A percentile compares a stretch with the other conserved stretches of the same genome.
Conservation (phyloP, 1,140 invertebrate species). For the Aradophagus sp. region DNA sequence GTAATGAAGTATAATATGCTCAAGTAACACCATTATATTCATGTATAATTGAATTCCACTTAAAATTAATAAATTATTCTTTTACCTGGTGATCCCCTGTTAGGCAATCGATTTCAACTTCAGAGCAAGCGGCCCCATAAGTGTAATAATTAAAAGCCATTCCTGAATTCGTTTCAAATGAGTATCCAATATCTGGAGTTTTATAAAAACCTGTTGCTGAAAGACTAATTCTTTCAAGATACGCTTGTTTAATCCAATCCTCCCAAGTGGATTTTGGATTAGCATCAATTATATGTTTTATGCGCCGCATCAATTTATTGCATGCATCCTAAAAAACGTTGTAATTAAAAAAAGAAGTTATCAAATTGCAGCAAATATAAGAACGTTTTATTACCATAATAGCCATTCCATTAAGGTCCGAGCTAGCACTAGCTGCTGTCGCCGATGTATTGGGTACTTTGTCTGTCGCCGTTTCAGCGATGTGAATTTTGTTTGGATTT, state of each 20-base stretch:
- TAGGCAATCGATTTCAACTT: constrained; percentile 91
- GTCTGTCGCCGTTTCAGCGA: constrained; percentile 91
- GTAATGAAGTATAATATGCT: neutral
- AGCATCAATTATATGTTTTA: constrained; percentile 84
- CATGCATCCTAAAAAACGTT: constrained; percentile 95
- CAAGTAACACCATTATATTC: neutral
- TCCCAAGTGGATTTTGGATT: constrained; percentile 90
- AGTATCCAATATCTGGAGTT: constrained; percentile 86
- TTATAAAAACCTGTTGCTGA: constrained; percentile 91
- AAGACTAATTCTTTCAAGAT: constrained; percentile 85
- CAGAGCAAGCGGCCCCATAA: constrained; percentile 85
- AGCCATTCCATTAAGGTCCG: constrained; percentile 97
- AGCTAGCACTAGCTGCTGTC: constrained; percentile 92
- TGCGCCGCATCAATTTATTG: constrained; percentile 82
- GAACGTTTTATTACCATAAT: constrained; percentile 78
- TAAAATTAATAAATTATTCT: neutral
- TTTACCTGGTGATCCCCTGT: constrained; percentile 88
- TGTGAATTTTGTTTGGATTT: constrained; percentile 86
- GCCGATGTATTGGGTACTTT: constrained; percentile 96
- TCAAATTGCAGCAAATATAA: neutral
- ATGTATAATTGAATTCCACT: too few species aligned
- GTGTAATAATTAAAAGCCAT: constrained; percentile 87
- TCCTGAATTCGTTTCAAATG: constrained; percentile 83
- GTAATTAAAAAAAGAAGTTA: constrained; percentile 5
- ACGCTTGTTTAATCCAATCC: constrained; percentile 88